phyloP scores from a whole-genome alignment of 2,888 invertebrate genomes.

The Xylophagus ater region DNA sequence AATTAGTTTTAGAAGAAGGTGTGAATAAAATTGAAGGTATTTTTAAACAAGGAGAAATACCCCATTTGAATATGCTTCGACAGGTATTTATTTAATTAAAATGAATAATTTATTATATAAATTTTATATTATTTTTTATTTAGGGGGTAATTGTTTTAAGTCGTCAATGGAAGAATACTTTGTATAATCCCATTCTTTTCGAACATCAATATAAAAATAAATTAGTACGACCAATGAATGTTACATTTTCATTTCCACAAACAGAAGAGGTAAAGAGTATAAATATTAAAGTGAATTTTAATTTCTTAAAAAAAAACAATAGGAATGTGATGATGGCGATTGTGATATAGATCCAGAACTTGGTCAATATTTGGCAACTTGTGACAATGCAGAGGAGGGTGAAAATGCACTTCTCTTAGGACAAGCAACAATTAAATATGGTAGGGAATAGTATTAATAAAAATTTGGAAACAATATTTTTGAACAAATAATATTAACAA shows the following conservation, averaged over 20 bases:
- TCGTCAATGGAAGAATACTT: constrained; percentile 92
- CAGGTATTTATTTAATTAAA: constrained; percentile 46
- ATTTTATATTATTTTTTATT: too few species aligned
- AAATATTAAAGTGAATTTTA: neutral
- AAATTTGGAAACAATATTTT: too few species aligned
- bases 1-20: constrained; percentile 69
- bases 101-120: constrained; percentile 11
- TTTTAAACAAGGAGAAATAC: constrained; percentile 71
- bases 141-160: constrained; percentile 92
- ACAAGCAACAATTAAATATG: constrained; percentile 20
- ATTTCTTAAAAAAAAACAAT: neutral
- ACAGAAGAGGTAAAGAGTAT: constrained; percentile 55
- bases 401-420: constrained; percentile 41
- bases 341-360: constrained; percentile 36
- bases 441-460: too few species aligned
- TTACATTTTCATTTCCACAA: constrained; percentile 78
- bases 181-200: constrained; percentile 83
- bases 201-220: constrained; percentile 83
- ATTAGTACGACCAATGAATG: constrained; percentile 70
- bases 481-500: neutral
- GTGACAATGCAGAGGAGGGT: constrained; percentile 39
- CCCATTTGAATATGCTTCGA: constrained; percentile 74
- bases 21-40: constrained; percentile 70
- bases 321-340: constrained; percentile 37
- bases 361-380: constrained; percentile 31